These are phyloP conservation scores for Xanthorhoe spadicearia DNA, from an alignment of 2,888 invertebrate species.

Conservation along the genomic window DNA sequence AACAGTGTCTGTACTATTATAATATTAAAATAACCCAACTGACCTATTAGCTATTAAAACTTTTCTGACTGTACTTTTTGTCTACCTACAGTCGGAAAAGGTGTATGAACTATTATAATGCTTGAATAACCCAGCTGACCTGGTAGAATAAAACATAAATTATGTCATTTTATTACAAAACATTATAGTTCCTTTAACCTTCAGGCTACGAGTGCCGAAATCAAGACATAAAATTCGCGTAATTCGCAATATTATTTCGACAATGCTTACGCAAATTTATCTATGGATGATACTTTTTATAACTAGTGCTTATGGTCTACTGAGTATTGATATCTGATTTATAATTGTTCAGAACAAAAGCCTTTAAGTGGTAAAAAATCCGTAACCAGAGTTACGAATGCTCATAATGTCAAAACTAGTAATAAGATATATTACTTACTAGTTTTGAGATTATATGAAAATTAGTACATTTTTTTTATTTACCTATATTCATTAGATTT, in stretches of 20 bases:
- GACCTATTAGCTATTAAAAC: neutral
- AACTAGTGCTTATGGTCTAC: too few species aligned
- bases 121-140: neutral
- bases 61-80: too few species aligned
- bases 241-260: neutral
- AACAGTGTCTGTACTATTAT: neutral
- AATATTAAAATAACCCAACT: neutral
- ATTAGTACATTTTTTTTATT: too few species aligned
- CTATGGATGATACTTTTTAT: too few species aligned
- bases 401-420: too few species aligned
- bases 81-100: neutral
- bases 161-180: conserved; percentile 22
- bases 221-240: conserved; percentile 10
- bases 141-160: neutral
- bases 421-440: too few species aligned
- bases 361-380: too few species aligned
- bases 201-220: conserved; percentile 26
- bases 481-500: too few species aligned
- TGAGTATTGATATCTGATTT: too few species aligned
- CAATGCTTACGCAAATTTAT: neutral
- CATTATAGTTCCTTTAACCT: conserved; percentile 19
- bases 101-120: neutral
- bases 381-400: too few species aligned
- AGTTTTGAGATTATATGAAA: too few species aligned
- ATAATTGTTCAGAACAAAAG: too few species aligned